Conservation (phyloP, 2,888 invertebrate genomes). For the Drosophila sordidula region DNA sequence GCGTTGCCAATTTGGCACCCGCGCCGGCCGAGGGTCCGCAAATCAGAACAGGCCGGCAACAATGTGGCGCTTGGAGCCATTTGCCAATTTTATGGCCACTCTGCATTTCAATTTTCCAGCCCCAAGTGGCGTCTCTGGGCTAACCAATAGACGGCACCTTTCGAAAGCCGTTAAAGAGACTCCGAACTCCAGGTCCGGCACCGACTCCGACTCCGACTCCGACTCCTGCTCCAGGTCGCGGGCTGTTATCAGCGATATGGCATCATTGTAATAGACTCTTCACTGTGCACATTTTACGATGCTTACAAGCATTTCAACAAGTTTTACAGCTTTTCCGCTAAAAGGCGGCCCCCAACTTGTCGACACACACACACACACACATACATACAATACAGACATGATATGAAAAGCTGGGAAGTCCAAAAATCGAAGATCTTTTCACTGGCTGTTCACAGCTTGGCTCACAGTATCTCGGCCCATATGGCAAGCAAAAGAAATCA, state of each 20-base stretch:
- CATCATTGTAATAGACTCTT: constrained; percentile 77
- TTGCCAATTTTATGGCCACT: constrained; percentile 66
- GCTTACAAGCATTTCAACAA: constrained; percentile 79
- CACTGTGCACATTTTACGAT: constrained; percentile 73
- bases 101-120: constrained; percentile 61
- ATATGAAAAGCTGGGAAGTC: constrained; percentile 51
- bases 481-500: constrained; percentile 75
- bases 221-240: constrained; percentile 9
- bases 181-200: too few species aligned
- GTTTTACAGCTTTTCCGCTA: constrained; percentile 81
- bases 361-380: constrained; percentile 30
- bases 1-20: constrained; percentile 28
- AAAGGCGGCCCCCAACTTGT: constrained; percentile 66
- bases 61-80: constrained; percentile 58
- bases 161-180: constrained; percentile 49
- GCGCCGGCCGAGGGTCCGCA: constrained; percentile 24
- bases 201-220: constrained; percentile 22
- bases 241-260: constrained; percentile 69
- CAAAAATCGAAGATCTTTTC: constrained; percentile 21
- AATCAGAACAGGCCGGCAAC: constrained; percentile 54
- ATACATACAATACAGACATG: background rate
- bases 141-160: constrained; percentile 57
- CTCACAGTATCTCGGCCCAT: constrained; percentile 13
- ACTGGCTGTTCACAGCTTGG: background rate
- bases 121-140: constrained; percentile 23